These are phyloP conservation scores for Isoperla grammatica DNA, from an alignment of 2,888 invertebrate genomes.

Conservation along the genomic window DNA sequence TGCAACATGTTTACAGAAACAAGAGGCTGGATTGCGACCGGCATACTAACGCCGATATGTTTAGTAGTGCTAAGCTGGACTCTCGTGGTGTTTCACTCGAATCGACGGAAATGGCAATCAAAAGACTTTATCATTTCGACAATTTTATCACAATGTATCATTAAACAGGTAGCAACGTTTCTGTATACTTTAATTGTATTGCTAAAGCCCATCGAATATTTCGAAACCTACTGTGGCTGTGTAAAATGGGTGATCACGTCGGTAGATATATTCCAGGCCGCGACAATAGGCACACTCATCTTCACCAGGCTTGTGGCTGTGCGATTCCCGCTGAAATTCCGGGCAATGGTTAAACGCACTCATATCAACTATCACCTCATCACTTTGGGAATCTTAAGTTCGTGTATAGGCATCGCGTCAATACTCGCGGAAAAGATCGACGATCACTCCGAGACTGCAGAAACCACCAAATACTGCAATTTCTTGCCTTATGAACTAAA, in stretches of 20 bases:
- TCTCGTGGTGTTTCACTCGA: slow-evolving; percentile 48
- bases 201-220: slow-evolving; percentile 39
- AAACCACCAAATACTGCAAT: slow-evolving; percentile 40
- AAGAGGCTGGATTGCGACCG: slow-evolving; percentile 37
- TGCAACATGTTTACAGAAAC: slow-evolving; percentile 24
- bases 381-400: slow-evolving; percentile 48
- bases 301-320: slow-evolving; percentile 45
- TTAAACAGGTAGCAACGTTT: slow-evolving; percentile 44
- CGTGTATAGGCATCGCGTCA: slow-evolving; percentile 50
- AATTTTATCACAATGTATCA: slow-evolving; percentile 42
- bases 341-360: slow-evolving; percentile 40
- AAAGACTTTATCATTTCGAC: slow-evolving; percentile 50
- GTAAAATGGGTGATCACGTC: slow-evolving; percentile 49
- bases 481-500: slow-evolving; percentile 48
- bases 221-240: slow-evolving; percentile 44
- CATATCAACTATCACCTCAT: slow-evolving; percentile 49
- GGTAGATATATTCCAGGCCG: slow-evolving; percentile 49
- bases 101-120: slow-evolving; percentile 47
- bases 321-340: slow-evolving; percentile 39
- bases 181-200: slow-evolving; percentile 42
- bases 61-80: slow-evolving; percentile 47
- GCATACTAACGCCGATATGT: slow-evolving; percentile 45
- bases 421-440: slow-evolving; percentile 42
- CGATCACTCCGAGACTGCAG: slow-evolving; percentile 21
- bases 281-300: slow-evolving; percentile 47